Evolutionary conservation across 2,797 vertebrate species (phyloP), one percentile per base, ranked within the genome.

Genomic region (Emydoidea blandingii): DNA sequence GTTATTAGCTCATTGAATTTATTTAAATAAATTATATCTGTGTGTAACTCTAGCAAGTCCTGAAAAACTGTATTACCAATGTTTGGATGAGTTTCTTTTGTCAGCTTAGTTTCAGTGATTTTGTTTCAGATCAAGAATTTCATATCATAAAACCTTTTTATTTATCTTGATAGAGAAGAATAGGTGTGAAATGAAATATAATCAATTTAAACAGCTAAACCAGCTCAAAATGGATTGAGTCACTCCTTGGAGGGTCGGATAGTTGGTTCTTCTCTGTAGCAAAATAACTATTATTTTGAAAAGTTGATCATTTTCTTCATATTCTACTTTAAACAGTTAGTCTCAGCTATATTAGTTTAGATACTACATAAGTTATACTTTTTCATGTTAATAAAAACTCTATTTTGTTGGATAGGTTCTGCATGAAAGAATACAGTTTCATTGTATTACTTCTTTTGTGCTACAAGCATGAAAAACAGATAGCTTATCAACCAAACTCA

Each of bases 401-500:
- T 3, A 41, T 5, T n/a, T 37, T 89, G 59, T 1, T 92, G 89
- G 78, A 29, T 12, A 92, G 59, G 8, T 85, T 94, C 81, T 85
- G n/a, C 52, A 68, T 56, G 54, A 82, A 82, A 65, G 1, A 93
- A 68, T 12, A 37, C 19, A n/a, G 12, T 49, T 76, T 81, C 0
- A 1, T 44, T 76, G 84, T 90, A 84, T 91, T 90, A 59, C 37
- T 84, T 87, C 41, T 72, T 84, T 89, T 74, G 54, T 92, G 79
- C 49, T 79, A 21, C n/a, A 92, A 86, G 34, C 49, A 91, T 0
- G 1, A 78, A 23, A 81, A 81, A 12, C 23, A 29, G 4, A 5
- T 19, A 78, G 83, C 47, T 65, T 86, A 59, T 83, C 85, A 97
- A 91, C n/a, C 44, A 93, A 86, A 98, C 99, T 98, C 98, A 99